Base-by-base conservation (phyloP, 64 coral and sea anemone genomes). In the Dendronephthya gigantea region DNA sequence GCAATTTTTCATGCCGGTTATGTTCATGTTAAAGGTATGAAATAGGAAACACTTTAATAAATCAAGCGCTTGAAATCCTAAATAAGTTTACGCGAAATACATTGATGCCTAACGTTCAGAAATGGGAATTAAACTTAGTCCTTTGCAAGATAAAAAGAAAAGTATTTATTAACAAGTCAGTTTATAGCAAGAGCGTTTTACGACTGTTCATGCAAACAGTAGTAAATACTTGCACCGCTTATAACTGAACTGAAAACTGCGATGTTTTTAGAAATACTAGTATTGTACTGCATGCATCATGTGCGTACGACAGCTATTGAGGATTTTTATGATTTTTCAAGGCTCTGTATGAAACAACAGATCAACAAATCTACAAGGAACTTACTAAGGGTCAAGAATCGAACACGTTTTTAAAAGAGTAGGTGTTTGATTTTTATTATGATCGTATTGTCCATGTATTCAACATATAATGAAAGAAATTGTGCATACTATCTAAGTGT, bases 371-470 rank as follows among this genome's bases (percentile, higher is more conserved):
- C 66, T 97, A 93, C 39, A 32, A 76, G 33, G 91, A 97, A 28
- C 84, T 97, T 32, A 90, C 91, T 27, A 93, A 90, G 84, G 94
- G 91, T 30, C 91, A 97, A 30, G 94, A 93, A 82, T 83, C 92
- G 28, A 97, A 97, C 39, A 89, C 83, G 10, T 97, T 93, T 48
- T 82, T 92, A 1, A 97, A 93, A 97, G 94, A 97, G 94, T 97
- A 89, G 93, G 94, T 92, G 11, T 23, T 7, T 49, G 59, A 4
- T 17, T 27, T 50, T 48, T n/a, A 15, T 47, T 2, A 30, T 29
- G 0, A 33, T 12, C 11, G 13, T 29, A 5, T 36, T 29, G 27
- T 9, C 32, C 22, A 25, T 41, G 28, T 62, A 37, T n/a, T 39
- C n/a, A 40, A 19, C 15, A 25, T 45, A 45, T 45, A 45, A 45